Conservation (phyloP, 2,888 invertebrate species). For the Adelphocoris suturalis region DNA sequence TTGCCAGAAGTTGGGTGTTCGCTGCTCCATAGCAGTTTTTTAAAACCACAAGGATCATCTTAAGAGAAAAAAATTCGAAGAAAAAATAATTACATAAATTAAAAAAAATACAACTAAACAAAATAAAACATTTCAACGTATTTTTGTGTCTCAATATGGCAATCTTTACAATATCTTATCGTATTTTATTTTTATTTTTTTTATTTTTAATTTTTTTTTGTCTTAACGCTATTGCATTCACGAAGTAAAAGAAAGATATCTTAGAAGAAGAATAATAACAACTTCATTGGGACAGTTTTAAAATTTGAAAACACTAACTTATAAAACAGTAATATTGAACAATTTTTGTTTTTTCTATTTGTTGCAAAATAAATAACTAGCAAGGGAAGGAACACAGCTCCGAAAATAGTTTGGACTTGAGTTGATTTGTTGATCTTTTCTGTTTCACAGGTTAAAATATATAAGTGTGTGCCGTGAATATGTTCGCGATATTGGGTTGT, state of each 20-base stretch:
- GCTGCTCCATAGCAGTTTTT: not conserved
- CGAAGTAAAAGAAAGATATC: slow-evolving; percentile 57
- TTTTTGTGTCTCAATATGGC: slow-evolving; percentile 53
- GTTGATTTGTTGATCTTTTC: slow-evolving; percentile 1
- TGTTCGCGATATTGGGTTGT: not conserved
- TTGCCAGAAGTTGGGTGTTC: slow-evolving; percentile 25
- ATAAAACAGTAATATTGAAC: slow-evolving; percentile 60
- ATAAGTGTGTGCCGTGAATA: not conserved
- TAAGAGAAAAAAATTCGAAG: not conserved
- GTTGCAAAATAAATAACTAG: slow-evolving; percentile 63
- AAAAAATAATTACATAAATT: slow-evolving; percentile 2
- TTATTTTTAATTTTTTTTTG: not conserved
- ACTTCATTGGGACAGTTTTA: slow-evolving; percentile 54
- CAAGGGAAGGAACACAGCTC: slow-evolving; percentile 66
- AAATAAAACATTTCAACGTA: slow-evolving; percentile 25
- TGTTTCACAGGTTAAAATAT: slow-evolving; percentile 39
- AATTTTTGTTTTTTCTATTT: slow-evolving; percentile 9
- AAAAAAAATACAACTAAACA: slow-evolving; percentile 23
- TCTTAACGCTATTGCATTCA: slow-evolving; percentile 49
- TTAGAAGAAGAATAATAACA: slow-evolving; percentile 60
- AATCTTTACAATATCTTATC: slow-evolving; percentile 64
- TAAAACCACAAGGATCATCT: not conserved
- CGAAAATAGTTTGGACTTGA: slow-evolving; percentile 52
- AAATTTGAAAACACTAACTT: slow-evolving; percentile 71
- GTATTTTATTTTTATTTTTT: not conserved